Evolutionary conservation across 2,113 vertebrate species (phyloP).

Genomic region (Elgaria multicarinata): DNA sequence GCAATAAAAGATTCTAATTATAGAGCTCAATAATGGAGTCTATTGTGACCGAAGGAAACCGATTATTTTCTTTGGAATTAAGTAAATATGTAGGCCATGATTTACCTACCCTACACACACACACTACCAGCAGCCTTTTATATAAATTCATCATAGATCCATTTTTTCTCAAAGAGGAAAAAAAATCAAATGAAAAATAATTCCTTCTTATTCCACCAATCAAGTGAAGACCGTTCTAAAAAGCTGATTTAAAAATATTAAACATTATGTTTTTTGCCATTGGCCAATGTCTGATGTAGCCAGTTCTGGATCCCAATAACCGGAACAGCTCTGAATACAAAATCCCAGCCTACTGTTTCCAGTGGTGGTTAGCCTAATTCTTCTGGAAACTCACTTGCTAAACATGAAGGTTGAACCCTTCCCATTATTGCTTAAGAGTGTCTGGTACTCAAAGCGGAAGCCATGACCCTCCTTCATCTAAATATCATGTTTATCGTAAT

Average conservation of each 20-base stretch:
- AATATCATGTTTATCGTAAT: not conserved
- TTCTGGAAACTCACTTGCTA: not conserved
- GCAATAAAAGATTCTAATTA: not conserved
- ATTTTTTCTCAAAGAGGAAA: not conserved
- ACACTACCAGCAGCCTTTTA: not conserved
- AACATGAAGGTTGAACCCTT: not conserved
- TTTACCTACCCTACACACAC: not conserved
- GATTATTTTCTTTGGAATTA: slow-evolving; percentile 8
- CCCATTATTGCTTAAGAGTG: not conserved
- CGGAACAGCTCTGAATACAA: not conserved
- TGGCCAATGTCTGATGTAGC: not conserved
- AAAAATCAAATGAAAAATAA: not conserved
- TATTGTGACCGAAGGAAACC: not conserved
- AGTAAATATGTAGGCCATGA: slow-evolving; percentile 12
- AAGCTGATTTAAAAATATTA: not conserved
- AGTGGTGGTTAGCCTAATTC: not conserved
- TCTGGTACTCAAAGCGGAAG: not conserved
- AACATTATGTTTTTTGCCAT: not conserved
- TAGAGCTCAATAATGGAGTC: slow-evolving; percentile 3
- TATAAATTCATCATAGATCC: not conserved
- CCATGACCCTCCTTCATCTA: not conserved
- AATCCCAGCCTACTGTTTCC: not conserved
- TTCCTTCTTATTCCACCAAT: not conserved
- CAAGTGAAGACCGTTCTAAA: not conserved
- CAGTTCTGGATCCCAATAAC: not conserved